Evolutionary conservation across 2,113 vertebrate species (phyloP), one percentile per base, ranked within the genome.

Genomic region (Pungitius pungitius): DNA sequence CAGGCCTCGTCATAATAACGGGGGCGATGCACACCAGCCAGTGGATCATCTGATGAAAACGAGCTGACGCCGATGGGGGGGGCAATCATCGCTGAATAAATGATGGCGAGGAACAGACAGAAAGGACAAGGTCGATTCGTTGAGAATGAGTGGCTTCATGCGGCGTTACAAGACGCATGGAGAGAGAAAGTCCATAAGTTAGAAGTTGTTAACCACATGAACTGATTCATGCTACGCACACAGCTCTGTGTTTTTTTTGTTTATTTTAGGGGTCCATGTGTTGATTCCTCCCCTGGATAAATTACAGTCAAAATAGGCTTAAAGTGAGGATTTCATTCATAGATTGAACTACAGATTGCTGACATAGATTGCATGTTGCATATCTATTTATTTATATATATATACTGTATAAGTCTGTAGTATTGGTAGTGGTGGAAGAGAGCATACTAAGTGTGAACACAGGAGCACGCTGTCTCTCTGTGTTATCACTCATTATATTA

Each of bases 21-120:
- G 39, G 27, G 52, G 45, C 68, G 4, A 73, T 54, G 15, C 20
- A 62, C 60, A 52, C 8, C 39, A 66, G 40, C 17, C 14, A 56
- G 30, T 30, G 52, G 24, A 47, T 77, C 11, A 37, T 69, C 30
- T 77, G 63, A 20, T 8, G n/a, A 33, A 72, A 52, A 67, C 18
- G 5, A 68, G 43, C 63, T 61, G 17, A 73, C 8, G 39, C 33
- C 18, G 49, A 52, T 24, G 47, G 27, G 82, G 68, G n/a, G n/a
- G n/a, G n/a, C n/a, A 85, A 1, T 64, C 72, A 81, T n/a, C 1
- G 0, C 33, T 57, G n/a, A 12, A 2, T 15, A 22, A 47, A 80
- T 61, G 12, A 77, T 60, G 33, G 27, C 30, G 43, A 59, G 4
- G 40, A 57, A 55, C 13, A 64, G 69, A 35, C 33, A 76, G 24